Evolutionary conservation across 37 sponge, comb jelly and placozoan species (phyloP), one percentile per base, ranked within the genome.

Genomic region (Tethya wilhelma): DNA sequence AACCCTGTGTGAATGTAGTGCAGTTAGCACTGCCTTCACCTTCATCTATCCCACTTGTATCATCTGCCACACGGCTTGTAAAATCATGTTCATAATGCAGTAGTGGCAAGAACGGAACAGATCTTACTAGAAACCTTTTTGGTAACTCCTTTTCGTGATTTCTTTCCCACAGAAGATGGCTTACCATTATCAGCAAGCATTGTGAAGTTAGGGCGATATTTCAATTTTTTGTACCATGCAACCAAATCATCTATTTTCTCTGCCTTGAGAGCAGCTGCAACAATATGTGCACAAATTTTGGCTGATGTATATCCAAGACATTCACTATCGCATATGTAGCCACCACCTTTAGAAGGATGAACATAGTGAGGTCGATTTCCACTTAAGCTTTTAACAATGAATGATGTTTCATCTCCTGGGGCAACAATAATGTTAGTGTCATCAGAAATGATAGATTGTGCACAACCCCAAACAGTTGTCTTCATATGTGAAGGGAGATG

Each of bases 301-400:
- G 38, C 5, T 31, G 67, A 67, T 7, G 29, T 67, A 17, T 37
- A 67, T 36, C 36, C 39, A 30, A 67, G 5, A 36, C 67, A 67
- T 5, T 36, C 4, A 31, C 34, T 31, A 31, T 67, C 67, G 34
- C 67, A 67, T 19, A 31, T 9, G 19, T 19, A 67, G 4, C 39
- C 38, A 37, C 67, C 67, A 31, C 38, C 7, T 67, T 67, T 67
- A 4, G 36, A 37, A 31, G 38, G 39, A 6, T 67, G 4, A 29
- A 67, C 67, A 67, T 37, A 67, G 17, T 67, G 39, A 19, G 67
- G 67, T 3, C 17, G 67, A 19, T 31, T 11, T 67, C 38, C 67
- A 67, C 7, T 67, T 20, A 36, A 19, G 17, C 67, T 67, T 36
- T 67, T 29, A 20, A 67, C 67, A 31, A 67, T 31, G 38, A 7